phyloP scores from a whole-genome alignment of 2,888 invertebrate genomes.

The Tetanocera ferruginea region DNA sequence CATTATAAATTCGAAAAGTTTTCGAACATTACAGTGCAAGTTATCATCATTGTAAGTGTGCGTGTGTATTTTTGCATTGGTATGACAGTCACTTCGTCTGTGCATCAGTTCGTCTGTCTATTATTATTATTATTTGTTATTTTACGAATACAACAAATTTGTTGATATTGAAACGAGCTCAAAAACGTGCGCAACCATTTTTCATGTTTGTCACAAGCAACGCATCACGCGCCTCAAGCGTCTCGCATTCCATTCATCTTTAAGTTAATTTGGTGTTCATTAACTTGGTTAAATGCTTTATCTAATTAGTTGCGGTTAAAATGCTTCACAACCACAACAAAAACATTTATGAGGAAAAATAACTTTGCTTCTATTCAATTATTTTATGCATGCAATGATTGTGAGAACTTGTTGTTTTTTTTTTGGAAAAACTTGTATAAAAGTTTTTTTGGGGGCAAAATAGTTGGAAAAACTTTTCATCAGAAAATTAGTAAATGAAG shows the following conservation, averaged over 20 bases:
- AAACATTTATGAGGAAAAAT: background rate
- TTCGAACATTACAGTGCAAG: background rate
- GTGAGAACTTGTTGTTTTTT: too few species aligned
- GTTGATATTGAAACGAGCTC: background rate
- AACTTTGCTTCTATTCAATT: background rate
- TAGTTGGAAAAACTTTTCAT: too few species aligned
- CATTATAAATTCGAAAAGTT: constrained; percentile 6
- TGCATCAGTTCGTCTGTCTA: background rate
- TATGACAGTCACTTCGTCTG: background rate
- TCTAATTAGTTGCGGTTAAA: constrained; percentile 21
- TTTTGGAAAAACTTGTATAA: too few species aligned
- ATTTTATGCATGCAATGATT: too few species aligned
- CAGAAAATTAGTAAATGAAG: too few species aligned
- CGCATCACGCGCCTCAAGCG: constrained; percentile 17
- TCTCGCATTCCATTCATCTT: constrained; percentile 19
- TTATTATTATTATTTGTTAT: background rate
- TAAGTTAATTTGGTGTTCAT: constrained; percentile 30
- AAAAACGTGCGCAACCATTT: constrained; percentile 34
- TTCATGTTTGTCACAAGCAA: constrained; percentile 29
- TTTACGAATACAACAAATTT: constrained; percentile 9
- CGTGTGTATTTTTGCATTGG: background rate
- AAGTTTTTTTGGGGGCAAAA: too few species aligned
- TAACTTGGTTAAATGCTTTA: constrained; percentile 21
- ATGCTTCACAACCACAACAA: background rate
- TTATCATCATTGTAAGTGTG: background rate